Percentiles rank a stretch among this genome's conserved stretches.
These are phyloP conservation scores for Dipodomys stephensi DNA, from an alignment of 2,113 vertebrate genomes.

Conservation along the genomic window DNA sequence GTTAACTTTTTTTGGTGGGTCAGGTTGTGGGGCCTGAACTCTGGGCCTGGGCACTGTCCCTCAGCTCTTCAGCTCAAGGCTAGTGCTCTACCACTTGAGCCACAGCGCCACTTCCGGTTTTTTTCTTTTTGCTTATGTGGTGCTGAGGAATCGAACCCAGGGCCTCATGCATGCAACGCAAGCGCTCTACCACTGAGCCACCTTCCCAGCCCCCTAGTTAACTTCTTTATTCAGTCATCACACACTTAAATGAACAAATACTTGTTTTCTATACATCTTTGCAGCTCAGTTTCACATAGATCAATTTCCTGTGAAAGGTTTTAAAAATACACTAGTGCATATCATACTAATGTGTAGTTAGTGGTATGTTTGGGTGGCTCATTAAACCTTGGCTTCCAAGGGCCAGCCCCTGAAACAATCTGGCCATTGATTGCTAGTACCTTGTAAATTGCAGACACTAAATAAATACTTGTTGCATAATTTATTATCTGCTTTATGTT, in stretches of 20 bases:
- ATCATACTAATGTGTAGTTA: background rate
- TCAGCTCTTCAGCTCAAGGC: no score
- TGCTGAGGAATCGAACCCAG: no score
- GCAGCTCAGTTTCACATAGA: background rate
- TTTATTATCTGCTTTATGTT: background rate
- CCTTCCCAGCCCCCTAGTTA: background rate
- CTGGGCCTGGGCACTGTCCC: no score
- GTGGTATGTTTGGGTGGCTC: background rate
- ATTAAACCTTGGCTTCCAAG: background rate
- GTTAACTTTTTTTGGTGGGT: no score
- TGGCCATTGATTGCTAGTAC: background rate
- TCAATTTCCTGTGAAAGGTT: background rate
- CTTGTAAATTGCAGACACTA: background rate
- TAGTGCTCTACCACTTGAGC: no score
- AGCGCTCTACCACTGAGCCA: no score
- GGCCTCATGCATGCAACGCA: no score
- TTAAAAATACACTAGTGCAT: background rate
- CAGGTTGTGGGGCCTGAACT: no score
- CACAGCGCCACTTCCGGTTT: no score
- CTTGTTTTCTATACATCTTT: background rate
- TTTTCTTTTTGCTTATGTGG: no score
- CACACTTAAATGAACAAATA: background rate
- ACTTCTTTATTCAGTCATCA: background rate
- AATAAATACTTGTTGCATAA: background rate
- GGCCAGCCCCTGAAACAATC: background rate